These are phyloP conservation scores for Galagoides demidoff DNA, from an alignment of 2,797 vertebrate species.

Conservation along the genomic window DNA sequence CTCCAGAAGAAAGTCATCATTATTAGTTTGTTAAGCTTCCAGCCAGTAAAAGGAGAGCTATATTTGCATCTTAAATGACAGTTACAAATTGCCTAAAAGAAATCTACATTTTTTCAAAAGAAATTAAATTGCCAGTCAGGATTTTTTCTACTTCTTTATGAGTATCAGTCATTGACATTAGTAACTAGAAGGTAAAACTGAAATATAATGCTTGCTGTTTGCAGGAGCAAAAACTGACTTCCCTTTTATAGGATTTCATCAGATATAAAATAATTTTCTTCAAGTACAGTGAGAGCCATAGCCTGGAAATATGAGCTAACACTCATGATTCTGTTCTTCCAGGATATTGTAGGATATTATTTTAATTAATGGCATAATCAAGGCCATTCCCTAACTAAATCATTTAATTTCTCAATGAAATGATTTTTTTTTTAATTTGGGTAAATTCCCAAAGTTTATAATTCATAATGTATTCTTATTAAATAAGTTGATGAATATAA, in stretches of 20 bases:
- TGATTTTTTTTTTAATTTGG: neutral
- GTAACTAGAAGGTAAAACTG: neutral
- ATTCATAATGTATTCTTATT: neutral
- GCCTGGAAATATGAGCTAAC: neutral
- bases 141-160: neutral
- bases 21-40: slow-evolving; percentile 31
- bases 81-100: slow-evolving; percentile 36
- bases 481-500: neutral
- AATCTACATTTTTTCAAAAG: slow-evolving; percentile 50
- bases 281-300: neutral
- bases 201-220: slow-evolving; percentile 31
- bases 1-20: neutral
- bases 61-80: slow-evolving; percentile 51
- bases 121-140: slow-evolving; percentile 7
- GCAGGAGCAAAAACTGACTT: neutral
- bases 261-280: slow-evolving; percentile 44
- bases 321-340: slow-evolving; percentile 43
- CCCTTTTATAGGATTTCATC: neutral
- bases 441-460: slow-evolving; percentile 22
- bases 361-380: slow-evolving; percentile 56
- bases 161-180: neutral
- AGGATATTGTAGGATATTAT: slow-evolving; percentile 2
- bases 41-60: slow-evolving; percentile 21
- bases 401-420: neutral
- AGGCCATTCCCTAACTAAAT: slow-evolving; percentile 12